Conservation (phyloP, 2,797 vertebrate genomes). For the Catamblyrhynchus diadema region DNA sequence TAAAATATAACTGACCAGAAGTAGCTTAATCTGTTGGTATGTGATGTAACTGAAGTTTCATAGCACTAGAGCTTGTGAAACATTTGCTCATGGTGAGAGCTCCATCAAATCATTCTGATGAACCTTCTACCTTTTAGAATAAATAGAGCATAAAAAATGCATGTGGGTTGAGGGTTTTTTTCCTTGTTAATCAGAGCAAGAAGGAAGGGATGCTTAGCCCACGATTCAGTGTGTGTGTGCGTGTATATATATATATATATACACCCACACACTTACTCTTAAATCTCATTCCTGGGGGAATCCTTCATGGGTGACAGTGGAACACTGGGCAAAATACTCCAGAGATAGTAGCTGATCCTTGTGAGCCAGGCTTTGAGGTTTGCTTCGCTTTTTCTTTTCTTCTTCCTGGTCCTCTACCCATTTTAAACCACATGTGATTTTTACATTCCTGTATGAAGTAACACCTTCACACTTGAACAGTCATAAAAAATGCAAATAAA, state of each 20-base stretch:
- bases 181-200: not conserved
- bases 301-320: not conserved
- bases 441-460: not conserved
- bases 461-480: not conserved
- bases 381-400: not conserved
- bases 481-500: not conserved
- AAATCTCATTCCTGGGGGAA: not conserved
- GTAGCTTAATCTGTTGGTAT: not conserved
- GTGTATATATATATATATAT: rapidly evolving
- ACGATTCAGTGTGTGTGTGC: not conserved
- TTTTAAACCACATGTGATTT: not conserved
- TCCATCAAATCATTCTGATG: not conserved
- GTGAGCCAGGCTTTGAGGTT: not conserved
- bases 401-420: not conserved
- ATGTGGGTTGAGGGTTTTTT: not conserved
- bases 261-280: not conserved
- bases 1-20: not conserved
- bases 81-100: not conserved
- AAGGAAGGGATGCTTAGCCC: not conserved
- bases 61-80: not conserved
- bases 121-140: not conserved
- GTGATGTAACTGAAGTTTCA: not conserved
- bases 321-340: not conserved
- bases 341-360: not conserved
- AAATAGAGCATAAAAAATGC: not conserved